Evolutionary conservation across 2,888 invertebrate genomes (phyloP).

Genomic region (Drosophila tripunctata): DNA sequence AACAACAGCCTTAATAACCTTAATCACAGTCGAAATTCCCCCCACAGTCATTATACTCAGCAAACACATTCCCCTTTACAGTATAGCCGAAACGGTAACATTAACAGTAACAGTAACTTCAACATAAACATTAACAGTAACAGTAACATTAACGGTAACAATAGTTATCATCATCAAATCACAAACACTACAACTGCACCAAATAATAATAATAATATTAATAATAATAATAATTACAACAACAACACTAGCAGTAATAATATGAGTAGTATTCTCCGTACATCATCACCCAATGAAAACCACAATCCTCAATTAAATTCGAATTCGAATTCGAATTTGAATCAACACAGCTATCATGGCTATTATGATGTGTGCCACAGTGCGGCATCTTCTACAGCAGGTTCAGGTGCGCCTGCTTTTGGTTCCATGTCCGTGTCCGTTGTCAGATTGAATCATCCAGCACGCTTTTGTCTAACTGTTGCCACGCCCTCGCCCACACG

Average conservation of each 20-base stretch:
- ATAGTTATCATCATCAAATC: slow-evolving; percentile 29
- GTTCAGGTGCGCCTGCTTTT: slow-evolving; percentile 55
- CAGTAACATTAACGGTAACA: slow-evolving; percentile 34
- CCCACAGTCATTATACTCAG: slow-evolving; percentile 46
- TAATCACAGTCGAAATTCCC: slow-evolving; percentile 57
- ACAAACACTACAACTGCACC: slow-evolving; percentile 44
- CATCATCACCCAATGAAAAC: slow-evolving; percentile 37
- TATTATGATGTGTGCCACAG: slow-evolving; percentile 59
- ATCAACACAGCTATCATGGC: slow-evolving; percentile 37
- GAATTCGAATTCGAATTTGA: slow-evolving; percentile 8
- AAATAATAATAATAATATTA: too few relatives aligned
- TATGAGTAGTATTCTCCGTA: slow-evolving; percentile 31
- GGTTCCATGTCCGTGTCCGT: slow-evolving; percentile 74
- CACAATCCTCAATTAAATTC: slow-evolving; percentile 30
- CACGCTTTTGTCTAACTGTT: slow-evolving; percentile 71
- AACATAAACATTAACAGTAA: slow-evolving; percentile 29
- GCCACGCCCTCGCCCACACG: slow-evolving; percentile 47
- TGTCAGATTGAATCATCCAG: slow-evolving; percentile 72
- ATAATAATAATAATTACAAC: slow-evolving; percentile 36
- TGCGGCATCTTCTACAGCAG: slow-evolving; percentile 22
- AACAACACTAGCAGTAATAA: slow-evolving; percentile 35
- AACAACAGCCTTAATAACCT: slow-evolving; percentile 68
- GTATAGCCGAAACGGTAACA: slow-evolving; percentile 20
- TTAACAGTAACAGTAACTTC: slow-evolving; percentile 15
- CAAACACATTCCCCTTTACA: slow-evolving; percentile 27